A percentile compares a stretch with the other conserved stretches of the same genome.
These are phyloP conservation scores for Gymnarchus niloticus DNA, from an alignment of 2,113 vertebrate genomes.

Conservation along the genomic window DNA sequence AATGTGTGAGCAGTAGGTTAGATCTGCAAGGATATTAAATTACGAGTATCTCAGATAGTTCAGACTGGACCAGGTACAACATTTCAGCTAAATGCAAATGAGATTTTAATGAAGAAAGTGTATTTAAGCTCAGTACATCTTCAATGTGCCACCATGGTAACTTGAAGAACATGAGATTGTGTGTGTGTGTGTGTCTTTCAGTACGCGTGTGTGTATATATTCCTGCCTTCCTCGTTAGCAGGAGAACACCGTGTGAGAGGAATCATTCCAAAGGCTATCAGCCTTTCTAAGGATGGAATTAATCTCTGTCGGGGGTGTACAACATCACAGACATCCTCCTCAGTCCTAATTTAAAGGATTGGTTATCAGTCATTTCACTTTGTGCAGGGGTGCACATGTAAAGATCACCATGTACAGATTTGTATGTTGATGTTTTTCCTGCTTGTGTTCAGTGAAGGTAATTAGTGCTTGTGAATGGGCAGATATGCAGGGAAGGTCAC, in stretches of 20 bases:
- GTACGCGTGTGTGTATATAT: not conserved
- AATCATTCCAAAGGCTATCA: not conserved
- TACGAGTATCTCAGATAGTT: not conserved
- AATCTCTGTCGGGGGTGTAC: not conserved
- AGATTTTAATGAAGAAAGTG: conserved; percentile 3
- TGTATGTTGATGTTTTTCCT: not conserved
- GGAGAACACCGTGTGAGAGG: not conserved
- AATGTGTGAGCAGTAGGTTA: not conserved
- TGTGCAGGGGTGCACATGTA: not conserved
- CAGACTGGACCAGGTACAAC: not conserved
- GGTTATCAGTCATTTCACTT: not conserved
- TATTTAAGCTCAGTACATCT: not conserved
- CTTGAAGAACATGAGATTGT: not conserved
- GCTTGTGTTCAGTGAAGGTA: not conserved
- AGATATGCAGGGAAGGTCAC: not conserved
- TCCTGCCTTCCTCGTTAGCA: not conserved
- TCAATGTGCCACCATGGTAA: not conserved
- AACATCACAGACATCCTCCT: not conserved
- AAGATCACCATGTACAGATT: not conserved
- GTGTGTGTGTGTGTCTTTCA: not conserved
- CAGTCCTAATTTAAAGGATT: not conserved
- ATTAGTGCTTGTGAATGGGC: not conserved
- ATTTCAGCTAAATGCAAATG: not conserved
- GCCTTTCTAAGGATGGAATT: conserved; percentile 1
- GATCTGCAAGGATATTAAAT: not conserved